phyloP scores from a whole-genome alignment of 1,140 invertebrate genomes.

The Papilio polytes region DNA sequence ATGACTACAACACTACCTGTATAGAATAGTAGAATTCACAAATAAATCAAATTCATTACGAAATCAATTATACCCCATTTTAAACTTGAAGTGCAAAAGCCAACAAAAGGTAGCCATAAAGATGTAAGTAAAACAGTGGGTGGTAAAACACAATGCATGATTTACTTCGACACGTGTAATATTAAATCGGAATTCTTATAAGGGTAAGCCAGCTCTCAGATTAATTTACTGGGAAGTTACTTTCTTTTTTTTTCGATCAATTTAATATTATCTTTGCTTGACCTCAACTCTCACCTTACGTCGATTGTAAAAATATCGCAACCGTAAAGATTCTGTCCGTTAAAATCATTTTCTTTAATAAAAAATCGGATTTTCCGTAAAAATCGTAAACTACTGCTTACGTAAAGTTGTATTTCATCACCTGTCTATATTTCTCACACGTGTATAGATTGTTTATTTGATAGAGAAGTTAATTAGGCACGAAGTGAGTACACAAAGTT shows the following conservation, averaged over 20 bases:
- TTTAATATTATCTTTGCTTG: background rate
- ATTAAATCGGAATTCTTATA: conserved; percentile 15
- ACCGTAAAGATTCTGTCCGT: no score
- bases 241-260: background rate
- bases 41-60: no score
- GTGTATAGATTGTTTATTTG: conserved; percentile 40
- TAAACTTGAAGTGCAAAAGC: background rate
- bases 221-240: conserved; percentile 6
- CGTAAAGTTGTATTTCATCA: no score
- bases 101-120: conserved; percentile 33
- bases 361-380: no score
- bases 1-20: no score
- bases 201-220: background rate
- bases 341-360: no score
- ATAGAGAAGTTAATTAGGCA: conserved; percentile 58
- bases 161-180: conserved; percentile 28
- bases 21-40: no score
- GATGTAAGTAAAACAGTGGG: conserved; percentile 35
- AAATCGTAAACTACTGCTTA: no score
- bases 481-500: conserved; percentile 56
- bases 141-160: conserved; percentile 31
- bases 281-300: background rate
- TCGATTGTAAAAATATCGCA: conserved; percentile 20
- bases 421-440: conserved; percentile 28
- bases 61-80: no score